Conservation (phyloP, 2,797 vertebrate species). For the Cottoperca gobio region DNA sequence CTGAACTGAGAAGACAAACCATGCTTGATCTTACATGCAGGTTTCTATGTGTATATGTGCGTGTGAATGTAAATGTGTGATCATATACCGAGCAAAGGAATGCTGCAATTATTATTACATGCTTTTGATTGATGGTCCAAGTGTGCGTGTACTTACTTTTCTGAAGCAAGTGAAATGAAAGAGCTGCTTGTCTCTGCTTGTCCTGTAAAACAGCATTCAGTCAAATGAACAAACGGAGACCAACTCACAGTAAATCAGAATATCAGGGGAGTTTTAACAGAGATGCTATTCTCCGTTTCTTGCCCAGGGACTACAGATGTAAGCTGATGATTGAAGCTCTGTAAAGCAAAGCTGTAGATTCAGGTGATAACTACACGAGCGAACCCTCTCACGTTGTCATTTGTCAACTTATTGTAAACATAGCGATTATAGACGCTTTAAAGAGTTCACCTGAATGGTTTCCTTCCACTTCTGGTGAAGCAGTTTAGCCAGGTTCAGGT, state of each 20-base stretch:
- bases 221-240: not conserved
- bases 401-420: not conserved
- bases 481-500: conserved; percentile 92
- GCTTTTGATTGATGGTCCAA: too few species aligned
- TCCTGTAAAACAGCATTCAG: conserved; percentile 83
- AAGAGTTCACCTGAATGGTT: conserved; percentile 90
- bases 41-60: not conserved
- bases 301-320: too few species aligned
- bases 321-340: not conserved
- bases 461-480: conserved; percentile 98
- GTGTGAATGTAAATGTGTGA: not conserved
- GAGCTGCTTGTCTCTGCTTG: conserved; percentile 88
- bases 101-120: not conserved
- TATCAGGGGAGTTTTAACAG: not conserved
- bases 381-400: not conserved
- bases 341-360: not conserved
- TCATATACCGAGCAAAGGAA: not conserved
- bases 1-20: not conserved
- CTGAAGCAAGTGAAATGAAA: conserved; percentile 85
- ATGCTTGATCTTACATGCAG: not conserved
- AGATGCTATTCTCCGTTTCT: too few species aligned
- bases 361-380: accelerated
- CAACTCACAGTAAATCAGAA: not conserved
- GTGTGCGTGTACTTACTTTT: conserved; percentile 83
- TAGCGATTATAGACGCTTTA: not conserved